Evolutionary conservation across 2,113 vertebrate genomes (phyloP), one percentile per base, ranked within the genome.

Genomic region (Mustela nigripes): DNA sequence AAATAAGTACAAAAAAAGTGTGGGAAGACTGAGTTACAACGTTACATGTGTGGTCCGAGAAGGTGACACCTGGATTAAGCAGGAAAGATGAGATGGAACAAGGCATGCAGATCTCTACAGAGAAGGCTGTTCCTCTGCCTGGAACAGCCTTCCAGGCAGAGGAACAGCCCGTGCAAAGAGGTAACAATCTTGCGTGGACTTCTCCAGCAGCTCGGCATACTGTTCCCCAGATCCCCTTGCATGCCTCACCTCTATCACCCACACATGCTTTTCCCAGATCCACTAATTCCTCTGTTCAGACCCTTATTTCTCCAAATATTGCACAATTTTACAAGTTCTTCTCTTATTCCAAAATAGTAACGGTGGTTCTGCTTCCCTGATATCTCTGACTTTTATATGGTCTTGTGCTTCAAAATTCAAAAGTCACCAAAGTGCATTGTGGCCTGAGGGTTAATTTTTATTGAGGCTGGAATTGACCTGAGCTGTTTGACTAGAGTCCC

Each of bases 121-220:
- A 39, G 56, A 76, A 80, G 22, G 50, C 45, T 71, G 14, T 33
- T 39, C 48, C 48, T 48, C 48, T 48, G 2, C 48, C 48, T 48
- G 48, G 48, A 48, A 48, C 48, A 48, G 48, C 48, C 2, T 48
- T 48, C 3, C 69, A n/a, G 21, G 50, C 22, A 7, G 15, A 7
- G 67, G 9, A 14, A 28, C 1, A 0, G 26, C 16, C 39, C 11
- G 0, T 26, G 7, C 5, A 5, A 36, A 58, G 36, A 63, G 42
- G 10, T 33, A 9, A 22, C 1, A 26, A 12, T 8, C 11, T 50
- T 36, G 21, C 33, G 2, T 0, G 21, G 76, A 31, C 53, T 7
- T 50, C 85, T 28, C n/a, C 2, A 58, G 65, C 63, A 39, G 14
- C 4, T 0, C 1, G 4, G 4, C 1, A 15, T 0, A 3, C 33